Evolutionary conservation across 2,797 vertebrate species (phyloP), one percentile per base, ranked within the genome.

Genomic region (Melanogrammus aeglefinus): DNA sequence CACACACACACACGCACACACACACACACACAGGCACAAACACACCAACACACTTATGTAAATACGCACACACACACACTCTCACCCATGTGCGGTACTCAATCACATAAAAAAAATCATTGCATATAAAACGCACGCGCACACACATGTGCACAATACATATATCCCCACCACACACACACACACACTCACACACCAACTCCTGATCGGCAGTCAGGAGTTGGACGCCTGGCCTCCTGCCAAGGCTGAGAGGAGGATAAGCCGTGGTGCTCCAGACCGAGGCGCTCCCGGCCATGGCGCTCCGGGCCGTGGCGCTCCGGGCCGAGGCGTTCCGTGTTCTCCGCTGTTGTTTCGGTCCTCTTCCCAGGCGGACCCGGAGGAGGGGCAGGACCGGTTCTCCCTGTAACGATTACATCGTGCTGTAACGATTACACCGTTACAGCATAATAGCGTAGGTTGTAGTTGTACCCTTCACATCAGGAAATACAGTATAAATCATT

Each of bases 151-250:
- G 16, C 57, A 66, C 57, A 21, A 21, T 16, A 66, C 57, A 21
- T 66, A 80, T 44, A 41, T 41, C 13, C 39, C 7, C 39, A 1
- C 39, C 39, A 6, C 44, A 14, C 44, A 12, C 47, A 16, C 47
- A 2, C 51, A n/a, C 51, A 57, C 51, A 51, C 13, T 18, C 44
- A 21, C 51, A 66, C 57, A 66, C 57, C 6, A 8, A 8, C 21
- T 8, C 57, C n/a, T 27, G 57, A 66, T 12, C 74, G 74, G 69
- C 72, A 27, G 73, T 88, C 83, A 75, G 82, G 31, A 31, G 31
- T 31, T 31, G 76, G 79, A 88, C 77, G 57, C 73, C n/a, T 33
- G 24, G 73, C 83, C 88, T 89, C 57, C 57, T 27, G 57, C 57
- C 57, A 66, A 38, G 57, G n/a, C 57, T 10, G 57, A 24, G n/a